phyloP scores from a whole-genome alignment of 1,140 invertebrate species.

The Philotrypesis tridentata region DNA sequence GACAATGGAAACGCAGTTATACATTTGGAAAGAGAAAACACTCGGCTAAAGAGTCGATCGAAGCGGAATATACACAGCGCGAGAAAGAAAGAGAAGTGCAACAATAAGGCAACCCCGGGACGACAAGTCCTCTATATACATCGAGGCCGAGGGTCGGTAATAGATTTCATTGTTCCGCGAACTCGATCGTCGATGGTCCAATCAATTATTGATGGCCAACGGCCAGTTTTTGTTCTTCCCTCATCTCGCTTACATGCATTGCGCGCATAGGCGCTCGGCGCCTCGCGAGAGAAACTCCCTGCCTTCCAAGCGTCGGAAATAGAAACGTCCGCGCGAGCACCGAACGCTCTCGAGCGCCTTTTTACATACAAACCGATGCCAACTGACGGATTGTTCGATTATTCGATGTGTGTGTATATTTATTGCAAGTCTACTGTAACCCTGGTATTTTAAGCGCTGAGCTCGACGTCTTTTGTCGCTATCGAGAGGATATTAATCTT shows the following conservation, averaged over 20 bases:
- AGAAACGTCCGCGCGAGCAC: background rate
- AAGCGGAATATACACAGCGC: background rate
- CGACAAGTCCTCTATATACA: background rate
- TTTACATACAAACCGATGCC: background rate
- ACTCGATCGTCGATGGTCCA: background rate
- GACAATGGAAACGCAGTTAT: no score
- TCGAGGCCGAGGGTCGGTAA: background rate
- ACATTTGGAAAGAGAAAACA: background rate
- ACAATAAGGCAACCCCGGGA: background rate
- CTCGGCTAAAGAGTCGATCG: background rate
- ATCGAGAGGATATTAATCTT: no score
- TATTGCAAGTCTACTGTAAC: no score
- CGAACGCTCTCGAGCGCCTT: background rate
- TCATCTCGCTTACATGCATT: background rate
- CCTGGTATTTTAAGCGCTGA: no score
- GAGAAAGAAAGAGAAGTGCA: background rate
- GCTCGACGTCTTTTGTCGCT: no score
- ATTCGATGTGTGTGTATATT: background rate
- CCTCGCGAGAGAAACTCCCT: background rate
- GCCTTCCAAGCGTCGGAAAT: background rate
- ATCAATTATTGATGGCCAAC: background rate
- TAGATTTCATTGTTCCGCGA: constrained; percentile 4
- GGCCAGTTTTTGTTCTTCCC: background rate
- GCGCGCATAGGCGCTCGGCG: background rate
- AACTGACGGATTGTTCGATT: background rate